Evolutionary conservation across 2,113 vertebrate genomes (phyloP), one percentile per base, ranked within the genome.

Genomic region (Furnarius figulus): DNA sequence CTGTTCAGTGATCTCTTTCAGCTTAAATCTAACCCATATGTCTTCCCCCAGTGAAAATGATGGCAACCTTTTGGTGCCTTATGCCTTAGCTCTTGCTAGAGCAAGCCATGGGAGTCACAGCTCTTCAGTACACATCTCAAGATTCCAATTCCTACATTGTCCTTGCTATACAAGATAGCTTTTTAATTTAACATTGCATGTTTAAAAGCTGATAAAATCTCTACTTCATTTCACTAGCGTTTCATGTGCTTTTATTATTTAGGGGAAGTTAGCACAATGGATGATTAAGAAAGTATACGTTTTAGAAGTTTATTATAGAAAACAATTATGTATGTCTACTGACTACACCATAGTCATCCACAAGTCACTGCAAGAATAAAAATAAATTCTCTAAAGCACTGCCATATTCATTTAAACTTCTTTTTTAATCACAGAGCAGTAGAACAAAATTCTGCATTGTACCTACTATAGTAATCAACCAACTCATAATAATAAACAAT

Each of bases 391-490:
- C 65, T 74, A 83, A 92, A 96, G 76, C 33, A 93, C 18, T 91
- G 87, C 47, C 52, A 96, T 49, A 87, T 93, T 95, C 8, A 94
- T 87, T 97, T 84, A 81, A 76, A 95, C 58, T 20, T 76, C 17
- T 42, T 93, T 77, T 93, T 84, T 30, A 89, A 94, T 35, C 59
- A 72, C 46, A 89, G 16, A 59, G 23, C 70, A 73, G 47, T 87
- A 78, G 74, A 87, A 46, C 44, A 85, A 73, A 73, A 50, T 5
- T 79, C 22, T 65, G 31, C 8, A 35, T 61, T 49, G 27, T 49
- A 84, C 27, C 11, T 46, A 78, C 74, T 71, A 15, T 4, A 55
- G 42, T 56, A 85, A 85, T 49, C 95, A 95, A 91, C 12, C 9
- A 76, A 49, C 20, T 76, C 20, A 35, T 21, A 83, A 58, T 37